phyloP scores from a whole-genome alignment of 2,113 vertebrate genomes.

The Oncorhynchus gorbuscha region DNA sequence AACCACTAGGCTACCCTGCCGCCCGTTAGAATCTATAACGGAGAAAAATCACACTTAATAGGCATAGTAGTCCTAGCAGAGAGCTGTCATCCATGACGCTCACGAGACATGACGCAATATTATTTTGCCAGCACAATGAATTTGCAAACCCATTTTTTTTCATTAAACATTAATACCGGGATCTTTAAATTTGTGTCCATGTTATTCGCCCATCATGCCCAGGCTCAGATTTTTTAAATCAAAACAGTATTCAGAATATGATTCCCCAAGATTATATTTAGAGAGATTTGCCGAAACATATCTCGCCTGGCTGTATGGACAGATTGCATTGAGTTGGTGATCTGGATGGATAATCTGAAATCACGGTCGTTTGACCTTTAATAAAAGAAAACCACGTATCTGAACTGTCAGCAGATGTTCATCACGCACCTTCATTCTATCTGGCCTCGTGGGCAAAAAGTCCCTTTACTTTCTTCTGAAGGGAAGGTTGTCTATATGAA shows the following conservation, averaged over 20 bases:
- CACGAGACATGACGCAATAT: constrained; percentile 28
- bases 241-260: constrained; percentile 85
- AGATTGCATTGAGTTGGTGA: constrained; percentile 72
- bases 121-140: constrained; percentile 26
- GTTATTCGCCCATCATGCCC: constrained; percentile 62
- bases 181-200: constrained; percentile 50
- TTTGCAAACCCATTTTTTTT: constrained; percentile 35
- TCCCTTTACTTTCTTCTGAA: neutral
- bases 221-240: constrained; percentile 77
- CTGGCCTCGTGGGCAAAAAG: neutral
- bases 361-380: constrained; percentile 73
- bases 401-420: constrained; percentile 48
- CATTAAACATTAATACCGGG: constrained; percentile 54
- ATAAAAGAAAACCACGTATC: constrained; percentile 59
- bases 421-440: constrained; percentile 46
- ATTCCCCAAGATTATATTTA: constrained; percentile 82
- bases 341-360: constrained; percentile 74
- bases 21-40: neutral
- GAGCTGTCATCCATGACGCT: constrained; percentile 3
- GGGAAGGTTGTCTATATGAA: too few relatives aligned
- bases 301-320: constrained; percentile 61
- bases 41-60: neutral
- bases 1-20: too few relatives aligned
- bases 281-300: constrained; percentile 78
- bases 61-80: neutral